phyloP scores from a whole-genome alignment of 2,888 invertebrate species.

The Horisme vitalbata region DNA sequence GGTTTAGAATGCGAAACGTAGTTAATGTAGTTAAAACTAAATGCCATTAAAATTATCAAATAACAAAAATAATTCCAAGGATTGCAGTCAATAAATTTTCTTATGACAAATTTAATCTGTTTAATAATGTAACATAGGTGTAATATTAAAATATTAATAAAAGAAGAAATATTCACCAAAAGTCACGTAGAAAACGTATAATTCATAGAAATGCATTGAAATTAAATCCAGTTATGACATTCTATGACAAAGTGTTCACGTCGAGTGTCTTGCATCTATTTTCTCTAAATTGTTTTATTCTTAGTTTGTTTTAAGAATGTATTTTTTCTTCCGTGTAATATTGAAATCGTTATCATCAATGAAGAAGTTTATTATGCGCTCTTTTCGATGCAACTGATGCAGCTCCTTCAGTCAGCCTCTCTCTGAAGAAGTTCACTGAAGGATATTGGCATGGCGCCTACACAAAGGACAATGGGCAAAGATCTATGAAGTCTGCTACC shows the following conservation, averaged over 20 bases:
- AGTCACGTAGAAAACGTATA: conserved; percentile 68
- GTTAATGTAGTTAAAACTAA: too few relatives aligned
- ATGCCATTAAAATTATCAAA: too few relatives aligned
- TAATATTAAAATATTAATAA: conserved; percentile 50
- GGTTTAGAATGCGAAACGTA: too few relatives aligned
- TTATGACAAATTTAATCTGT: conserved; percentile 10
- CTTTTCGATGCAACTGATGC: too few relatives aligned
- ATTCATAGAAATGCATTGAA: conserved; percentile 59
- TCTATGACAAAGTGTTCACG: conserved; percentile 50
- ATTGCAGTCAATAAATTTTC: conserved; percentile 7
- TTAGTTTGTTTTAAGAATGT: conserved; percentile 17
- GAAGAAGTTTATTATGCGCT: too few relatives aligned
- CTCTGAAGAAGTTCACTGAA: too few relatives aligned
- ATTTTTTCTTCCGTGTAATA: background rate
- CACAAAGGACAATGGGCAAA: too few relatives aligned
- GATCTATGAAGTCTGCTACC: too few relatives aligned
- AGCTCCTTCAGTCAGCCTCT: too few relatives aligned
- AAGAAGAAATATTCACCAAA: conserved; percentile 49
- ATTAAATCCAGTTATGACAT: conserved; percentile 54
- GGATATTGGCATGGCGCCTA: too few relatives aligned
- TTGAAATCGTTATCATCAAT: too few relatives aligned
- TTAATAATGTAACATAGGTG: conserved; percentile 14
- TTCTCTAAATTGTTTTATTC: conserved; percentile 31
- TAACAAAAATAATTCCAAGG: background rate
- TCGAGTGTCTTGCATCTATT: conserved; percentile 36